Percentiles rank a stretch among this genome's conserved stretches.
phyloP scores from a whole-genome alignment of 2,888 invertebrate species.

The Leptinotarsa tumamoca region DNA sequence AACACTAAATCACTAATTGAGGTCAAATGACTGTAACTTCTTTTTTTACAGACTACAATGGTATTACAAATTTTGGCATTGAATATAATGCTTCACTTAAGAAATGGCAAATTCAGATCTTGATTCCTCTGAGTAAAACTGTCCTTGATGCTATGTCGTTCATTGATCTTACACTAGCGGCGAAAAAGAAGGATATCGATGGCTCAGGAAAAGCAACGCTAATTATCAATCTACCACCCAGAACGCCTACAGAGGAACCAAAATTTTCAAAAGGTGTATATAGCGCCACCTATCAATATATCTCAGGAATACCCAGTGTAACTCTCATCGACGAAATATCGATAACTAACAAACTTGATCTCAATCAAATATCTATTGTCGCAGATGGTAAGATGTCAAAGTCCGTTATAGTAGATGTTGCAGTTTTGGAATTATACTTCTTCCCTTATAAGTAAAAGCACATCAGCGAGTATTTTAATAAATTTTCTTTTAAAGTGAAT shows the following conservation, averaged over 20 bases:
- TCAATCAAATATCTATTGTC: constrained; percentile 19
- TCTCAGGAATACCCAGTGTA: constrained; percentile 20
- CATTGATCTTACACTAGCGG: constrained; percentile 42
- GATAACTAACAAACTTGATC: constrained; percentile 16
- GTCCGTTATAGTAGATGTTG: neutral
- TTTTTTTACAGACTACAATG: neutral
- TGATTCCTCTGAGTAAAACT: neutral
- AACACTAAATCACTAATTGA: neutral
- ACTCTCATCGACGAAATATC: constrained; percentile 22
- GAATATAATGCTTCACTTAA: neutral
- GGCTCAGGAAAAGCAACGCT: constrained; percentile 35
- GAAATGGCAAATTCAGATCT: constrained; percentile 1
- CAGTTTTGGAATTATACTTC: neutral
- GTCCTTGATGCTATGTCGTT: neutral
- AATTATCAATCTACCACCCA: constrained; percentile 37
- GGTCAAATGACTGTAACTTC: neutral
- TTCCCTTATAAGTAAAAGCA: too few species aligned
- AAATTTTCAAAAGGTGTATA: constrained; percentile 36
- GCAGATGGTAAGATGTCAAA: constrained; percentile 25
- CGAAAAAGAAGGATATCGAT: constrained; percentile 30
- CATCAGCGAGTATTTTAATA: too few species aligned
- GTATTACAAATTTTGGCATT: neutral
- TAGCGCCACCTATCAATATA: constrained; percentile 27
- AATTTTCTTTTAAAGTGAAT: too few species aligned
- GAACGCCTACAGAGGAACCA: constrained; percentile 10